Percentiles rank a stretch among this genome's conserved stretches.
Conservation (phyloP, 2,113 vertebrate genomes). For the Pao palembangensis region DNA sequence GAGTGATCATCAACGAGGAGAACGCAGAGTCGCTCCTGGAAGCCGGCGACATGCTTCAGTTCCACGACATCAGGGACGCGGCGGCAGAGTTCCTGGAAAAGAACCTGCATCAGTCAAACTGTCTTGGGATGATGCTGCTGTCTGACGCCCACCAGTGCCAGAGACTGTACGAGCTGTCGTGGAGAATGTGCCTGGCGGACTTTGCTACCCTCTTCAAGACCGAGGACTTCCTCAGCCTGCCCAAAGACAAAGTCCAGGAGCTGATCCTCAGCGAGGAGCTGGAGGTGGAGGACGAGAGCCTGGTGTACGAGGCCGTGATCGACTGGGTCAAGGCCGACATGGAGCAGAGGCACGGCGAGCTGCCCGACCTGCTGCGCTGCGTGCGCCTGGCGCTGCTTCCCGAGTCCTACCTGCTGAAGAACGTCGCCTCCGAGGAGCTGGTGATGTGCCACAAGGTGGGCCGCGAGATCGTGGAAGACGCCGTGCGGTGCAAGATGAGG, state of each 20-base stretch:
- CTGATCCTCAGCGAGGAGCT: conserved; percentile 82
- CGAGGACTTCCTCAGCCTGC: conserved; percentile 80
- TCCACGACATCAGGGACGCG: conserved; percentile 82
- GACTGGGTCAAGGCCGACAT: conserved; percentile 82
- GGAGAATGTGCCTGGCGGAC: conserved; percentile 80
- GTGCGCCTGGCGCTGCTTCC: conserved; percentile 80
- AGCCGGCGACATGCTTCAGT: conserved; percentile 84
- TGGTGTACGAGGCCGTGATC: conserved; percentile 81
- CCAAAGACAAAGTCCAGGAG: conserved; percentile 79
- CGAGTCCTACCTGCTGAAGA: conserved; percentile 77
- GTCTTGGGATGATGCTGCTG: conserved; percentile 84
- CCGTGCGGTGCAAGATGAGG: conserved; percentile 80
- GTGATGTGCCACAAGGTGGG: conserved; percentile 80
- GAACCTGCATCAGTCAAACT: conserved; percentile 82
- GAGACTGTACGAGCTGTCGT: conserved; percentile 79
- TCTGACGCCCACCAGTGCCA: conserved; percentile 82
- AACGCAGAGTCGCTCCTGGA: conserved; percentile 82
- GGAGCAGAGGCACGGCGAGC: conserved; percentile 65
- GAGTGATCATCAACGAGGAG: conserved; percentile 82
- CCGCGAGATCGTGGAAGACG: conserved; percentile 80
- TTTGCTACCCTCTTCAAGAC: conserved; percentile 76
- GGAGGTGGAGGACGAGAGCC: conserved; percentile 82
- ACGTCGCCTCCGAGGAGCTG: conserved; percentile 76
- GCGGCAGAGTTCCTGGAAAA: conserved; percentile 81
- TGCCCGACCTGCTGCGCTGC: conserved; percentile 77